These are phyloP conservation scores for Drosophila emarginata DNA, from an alignment of 2,888 invertebrate genomes.

Conservation along the genomic window DNA sequence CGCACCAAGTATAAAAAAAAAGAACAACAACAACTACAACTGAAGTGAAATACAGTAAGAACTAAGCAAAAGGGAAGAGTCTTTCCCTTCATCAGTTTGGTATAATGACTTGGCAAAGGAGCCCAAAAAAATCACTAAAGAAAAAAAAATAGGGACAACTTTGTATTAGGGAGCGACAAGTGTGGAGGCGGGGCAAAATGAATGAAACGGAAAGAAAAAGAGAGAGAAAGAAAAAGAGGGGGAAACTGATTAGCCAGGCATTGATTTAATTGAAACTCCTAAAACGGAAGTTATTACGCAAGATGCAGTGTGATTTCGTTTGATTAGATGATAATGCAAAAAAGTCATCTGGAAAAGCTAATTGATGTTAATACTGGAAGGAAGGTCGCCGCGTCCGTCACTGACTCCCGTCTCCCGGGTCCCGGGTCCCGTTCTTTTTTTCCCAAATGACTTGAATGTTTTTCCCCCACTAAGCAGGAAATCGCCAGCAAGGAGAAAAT, in stretches of 20 bases:
- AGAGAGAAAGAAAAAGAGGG: slow-evolving; percentile 21
- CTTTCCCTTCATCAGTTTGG: slow-evolving; percentile 23
- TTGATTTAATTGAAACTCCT: slow-evolving; percentile 70
- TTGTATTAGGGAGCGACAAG: neutral
- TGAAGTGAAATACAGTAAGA: neutral
- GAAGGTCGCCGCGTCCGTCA: slow-evolving; percentile 1
- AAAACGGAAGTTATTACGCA: slow-evolving; percentile 74
- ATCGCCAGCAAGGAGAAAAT: neutral
- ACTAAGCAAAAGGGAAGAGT: slow-evolving; percentile 10
- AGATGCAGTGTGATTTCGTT: slow-evolving; percentile 50
- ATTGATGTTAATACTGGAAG: slow-evolving; percentile 15
- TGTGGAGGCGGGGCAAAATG: too few relatives aligned
- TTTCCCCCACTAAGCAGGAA: slow-evolving; percentile 1
- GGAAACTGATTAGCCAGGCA: slow-evolving; percentile 65
- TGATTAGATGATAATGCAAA: slow-evolving; percentile 72
- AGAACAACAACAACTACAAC: neutral
- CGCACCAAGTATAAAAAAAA: slow-evolving; percentile 27
- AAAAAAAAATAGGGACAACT: neutral
- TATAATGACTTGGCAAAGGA: slow-evolving; percentile 73
- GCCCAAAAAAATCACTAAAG: neutral
- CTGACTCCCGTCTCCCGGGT: neutral
- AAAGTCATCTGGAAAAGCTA: slow-evolving; percentile 25
- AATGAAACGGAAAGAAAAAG: too few relatives aligned
- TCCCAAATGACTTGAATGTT: slow-evolving; percentile 3
- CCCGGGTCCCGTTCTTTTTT: too few relatives aligned